These are phyloP conservation scores for Synergus gifuensis DNA, from an alignment of 2,888 invertebrate genomes.

Conservation along the genomic window DNA sequence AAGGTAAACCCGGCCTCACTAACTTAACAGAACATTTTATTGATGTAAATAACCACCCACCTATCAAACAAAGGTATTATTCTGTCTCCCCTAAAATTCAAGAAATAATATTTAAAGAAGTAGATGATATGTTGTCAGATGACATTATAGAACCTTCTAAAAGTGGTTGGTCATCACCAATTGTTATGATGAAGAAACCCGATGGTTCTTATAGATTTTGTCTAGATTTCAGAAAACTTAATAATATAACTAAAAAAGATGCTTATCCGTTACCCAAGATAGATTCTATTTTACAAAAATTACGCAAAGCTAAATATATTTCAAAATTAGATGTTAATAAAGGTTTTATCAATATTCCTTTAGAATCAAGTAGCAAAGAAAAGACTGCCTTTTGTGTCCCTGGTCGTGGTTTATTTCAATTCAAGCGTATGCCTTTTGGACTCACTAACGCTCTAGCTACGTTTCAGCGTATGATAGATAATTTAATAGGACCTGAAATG, in stretches of 20 bases:
- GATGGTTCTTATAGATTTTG: constrained; percentile 45
- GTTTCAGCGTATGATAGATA: too few relatives aligned
- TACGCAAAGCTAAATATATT: too few relatives aligned
- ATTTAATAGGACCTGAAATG: too few relatives aligned
- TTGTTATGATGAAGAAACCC: constrained; percentile 62
- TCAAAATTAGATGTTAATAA: too few relatives aligned
- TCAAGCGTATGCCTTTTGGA: too few relatives aligned
- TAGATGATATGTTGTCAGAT: constrained; percentile 64
- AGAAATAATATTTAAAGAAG: constrained; percentile 51
- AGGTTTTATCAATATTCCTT: too few relatives aligned
- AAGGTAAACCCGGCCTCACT: background rate
- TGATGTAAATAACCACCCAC: constrained; percentile 1
- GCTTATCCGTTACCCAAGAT: too few relatives aligned
- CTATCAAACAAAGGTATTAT: constrained; percentile 52
- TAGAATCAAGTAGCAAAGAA: too few relatives aligned
- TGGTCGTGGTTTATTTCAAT: too few relatives aligned
- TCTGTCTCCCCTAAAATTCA: constrained; percentile 44
- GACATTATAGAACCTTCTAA: constrained; percentile 65
- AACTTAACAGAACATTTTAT: background rate
- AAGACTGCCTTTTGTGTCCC: too few relatives aligned
- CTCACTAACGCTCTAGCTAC: too few relatives aligned
- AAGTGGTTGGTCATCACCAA: constrained; percentile 63
- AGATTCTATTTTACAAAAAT: too few relatives aligned
- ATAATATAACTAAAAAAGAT: background rate
- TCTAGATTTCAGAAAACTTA: background rate